Evolutionary conservation across 37 sponge, comb jelly and placozoan genomes (phyloP), one percentile per base, ranked within the genome.

Genomic region (Agelas oroides): DNA sequence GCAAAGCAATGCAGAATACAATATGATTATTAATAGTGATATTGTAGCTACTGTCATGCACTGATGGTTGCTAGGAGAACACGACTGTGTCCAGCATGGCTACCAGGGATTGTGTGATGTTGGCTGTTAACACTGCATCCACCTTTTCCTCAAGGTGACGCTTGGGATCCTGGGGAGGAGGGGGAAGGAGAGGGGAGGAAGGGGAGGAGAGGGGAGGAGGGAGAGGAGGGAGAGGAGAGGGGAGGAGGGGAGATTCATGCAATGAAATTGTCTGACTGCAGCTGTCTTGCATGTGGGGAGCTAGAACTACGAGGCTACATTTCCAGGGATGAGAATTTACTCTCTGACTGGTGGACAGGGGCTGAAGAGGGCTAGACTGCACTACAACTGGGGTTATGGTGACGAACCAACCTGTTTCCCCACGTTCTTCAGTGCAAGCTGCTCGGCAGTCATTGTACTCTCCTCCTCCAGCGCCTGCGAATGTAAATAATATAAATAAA

Each of bases 31-130:
- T n/a, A n/a, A n/a, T n/a, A n/a, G n/a, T n/a, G n/a, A n/a, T n/a
- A n/a, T n/a, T n/a, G n/a, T n/a, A n/a, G n/a, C n/a, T n/a, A n/a
- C n/a, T n/a, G n/a, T n/a, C n/a, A n/a, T n/a, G n/a, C n/a, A n/a
- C n/a, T n/a, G n/a, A n/a, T n/a, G n/a, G 46, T 8, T 46, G 35
- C 70, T 71, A 89, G 11, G 94, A 97, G 85, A 99, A 99, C 40
- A 97, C 97, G 16, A 99, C 97, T 41, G 97, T 99, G 54, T 92
- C 92, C 74, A 99, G 76, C 99, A 99, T 99, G 77, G 99, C 94
- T 36, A 97, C 99, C 25, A 99, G 84, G 73, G 91, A 87, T 89
- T 99, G 99, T 30, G 90, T 88, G 52, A 99, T 97, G 86, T 99
- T 99, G 40, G 95, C 71, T 19, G 99, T 95, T 76, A 99, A 86